Percentiles rank a stretch among this genome's conserved stretches.
phyloP scores from a whole-genome alignment of 2,797 vertebrate species.

The Carduelis carduelis region DNA sequence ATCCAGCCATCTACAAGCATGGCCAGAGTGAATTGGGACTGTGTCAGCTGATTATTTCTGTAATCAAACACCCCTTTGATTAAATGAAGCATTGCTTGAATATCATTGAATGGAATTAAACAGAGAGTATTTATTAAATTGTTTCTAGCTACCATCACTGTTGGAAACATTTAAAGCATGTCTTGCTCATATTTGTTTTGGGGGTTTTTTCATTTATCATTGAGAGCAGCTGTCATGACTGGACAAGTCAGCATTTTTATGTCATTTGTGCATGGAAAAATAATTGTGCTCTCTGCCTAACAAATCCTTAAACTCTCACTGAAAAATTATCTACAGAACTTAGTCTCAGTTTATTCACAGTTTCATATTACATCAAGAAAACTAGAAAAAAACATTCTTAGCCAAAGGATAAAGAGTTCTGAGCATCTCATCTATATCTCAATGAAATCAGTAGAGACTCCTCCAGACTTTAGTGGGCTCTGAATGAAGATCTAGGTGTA shows the following conservation, averaged over 20 bases:
- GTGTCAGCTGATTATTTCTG: constrained; percentile 32
- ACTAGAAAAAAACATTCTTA: not conserved
- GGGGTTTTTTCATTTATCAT: not conserved
- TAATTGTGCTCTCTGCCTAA: not conserved
- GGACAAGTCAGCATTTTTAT: not conserved
- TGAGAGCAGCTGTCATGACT: not conserved
- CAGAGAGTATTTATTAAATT: constrained; percentile 6
- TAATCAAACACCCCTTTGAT: constrained; percentile 24
- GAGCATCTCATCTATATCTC: not conserved
- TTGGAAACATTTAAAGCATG: not conserved
- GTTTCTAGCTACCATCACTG: not conserved
- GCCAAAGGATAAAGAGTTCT: not conserved
- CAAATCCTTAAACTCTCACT: not conserved
- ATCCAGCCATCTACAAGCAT: not conserved
- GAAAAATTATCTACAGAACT: not conserved
- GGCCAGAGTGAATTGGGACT: not conserved
- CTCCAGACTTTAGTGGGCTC: not conserved
- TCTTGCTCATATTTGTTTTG: not conserved
- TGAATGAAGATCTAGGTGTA: not conserved
- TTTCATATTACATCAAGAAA: not conserved
- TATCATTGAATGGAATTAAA: constrained; percentile 4
- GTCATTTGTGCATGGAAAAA: not conserved
- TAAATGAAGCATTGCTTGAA: not conserved
- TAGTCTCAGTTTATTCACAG: not conserved
- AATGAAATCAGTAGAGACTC: not conserved